phyloP scores from a whole-genome alignment of 2,888 invertebrate genomes.

The Heliconius ismenius region DNA sequence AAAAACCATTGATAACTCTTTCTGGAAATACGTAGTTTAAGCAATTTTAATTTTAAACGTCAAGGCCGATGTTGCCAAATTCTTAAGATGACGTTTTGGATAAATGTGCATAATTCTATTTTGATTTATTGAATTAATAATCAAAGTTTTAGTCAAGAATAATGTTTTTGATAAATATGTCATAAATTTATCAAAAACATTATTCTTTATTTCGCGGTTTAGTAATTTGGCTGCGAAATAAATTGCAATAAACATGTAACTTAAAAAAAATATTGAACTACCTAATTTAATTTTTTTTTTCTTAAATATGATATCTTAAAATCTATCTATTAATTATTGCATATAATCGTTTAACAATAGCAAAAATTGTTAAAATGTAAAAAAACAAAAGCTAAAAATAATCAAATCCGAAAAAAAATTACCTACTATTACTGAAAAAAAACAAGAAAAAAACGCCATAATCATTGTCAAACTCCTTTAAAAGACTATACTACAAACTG shows the following conservation, averaged over 20 bases:
- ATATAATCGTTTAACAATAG: not conserved
- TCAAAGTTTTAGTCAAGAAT: not conserved
- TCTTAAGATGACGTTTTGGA: not conserved
- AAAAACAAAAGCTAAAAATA: not conserved
- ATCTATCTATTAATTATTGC: not conserved
- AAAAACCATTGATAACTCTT: not conserved
- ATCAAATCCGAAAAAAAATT: not conserved
- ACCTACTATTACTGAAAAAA: not conserved
- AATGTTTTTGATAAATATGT: not conserved
- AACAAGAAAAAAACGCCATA: not conserved
- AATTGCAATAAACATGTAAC: not conserved
- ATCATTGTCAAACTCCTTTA: not conserved
- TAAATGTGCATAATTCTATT: not conserved
- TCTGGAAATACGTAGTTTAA: not conserved
- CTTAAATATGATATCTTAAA: not conserved
- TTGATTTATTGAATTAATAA: not conserved
- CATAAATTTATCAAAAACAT: no score
- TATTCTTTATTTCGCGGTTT: not conserved
- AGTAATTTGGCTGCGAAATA: not conserved
- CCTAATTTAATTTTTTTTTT: no score
- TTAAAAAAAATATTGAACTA: not conserved
- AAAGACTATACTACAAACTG: not conserved
- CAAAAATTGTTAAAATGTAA: not conserved
- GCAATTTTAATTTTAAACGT: not conserved
- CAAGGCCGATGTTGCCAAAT: constrained; percentile 16